These are phyloP conservation scores for Zelostemma sp. DNA, from an alignment of 1,140 invertebrate genomes.

Conservation along the genomic window DNA sequence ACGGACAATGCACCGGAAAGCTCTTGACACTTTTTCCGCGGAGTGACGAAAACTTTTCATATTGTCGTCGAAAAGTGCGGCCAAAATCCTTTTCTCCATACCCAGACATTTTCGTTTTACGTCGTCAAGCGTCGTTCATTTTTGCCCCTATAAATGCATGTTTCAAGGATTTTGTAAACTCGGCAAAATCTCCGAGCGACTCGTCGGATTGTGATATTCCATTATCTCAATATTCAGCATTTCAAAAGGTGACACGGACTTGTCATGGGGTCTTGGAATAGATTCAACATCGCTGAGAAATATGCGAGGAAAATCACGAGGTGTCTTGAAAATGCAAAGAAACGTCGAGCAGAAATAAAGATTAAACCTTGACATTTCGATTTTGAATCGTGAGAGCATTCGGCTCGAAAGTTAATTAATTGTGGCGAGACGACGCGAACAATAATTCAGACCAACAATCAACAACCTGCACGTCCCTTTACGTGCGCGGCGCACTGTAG, in stretches of 20 bases:
- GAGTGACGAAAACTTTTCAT: neutral
- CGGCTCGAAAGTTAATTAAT: too few species aligned
- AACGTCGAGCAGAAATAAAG: too few species aligned
- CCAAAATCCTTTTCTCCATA: too few species aligned
- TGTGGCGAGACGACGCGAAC: too few species aligned
- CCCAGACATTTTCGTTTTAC: too few species aligned
- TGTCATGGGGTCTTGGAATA: neutral
- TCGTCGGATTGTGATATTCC: neutral
- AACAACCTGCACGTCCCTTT: too few species aligned
- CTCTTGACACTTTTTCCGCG: neutral
- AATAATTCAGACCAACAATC: too few species aligned
- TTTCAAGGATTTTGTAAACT: neutral
- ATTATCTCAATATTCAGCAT: constrained; percentile 1
- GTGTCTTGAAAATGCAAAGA: neutral
- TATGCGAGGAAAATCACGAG: neutral
- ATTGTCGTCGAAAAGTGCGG: neutral
- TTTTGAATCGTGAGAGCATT: too few species aligned
- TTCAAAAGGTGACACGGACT: neutral
- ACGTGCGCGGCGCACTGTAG: too few species aligned
- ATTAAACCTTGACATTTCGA: too few species aligned
- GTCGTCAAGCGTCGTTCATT: too few species aligned
- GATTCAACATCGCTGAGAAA: neutral
- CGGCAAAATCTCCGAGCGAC: neutral
- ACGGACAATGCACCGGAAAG: neutral
- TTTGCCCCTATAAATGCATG: neutral